Evolutionary conservation across 2,888 invertebrate species (phyloP).

Genomic region (Coenonympha arcania): DNA sequence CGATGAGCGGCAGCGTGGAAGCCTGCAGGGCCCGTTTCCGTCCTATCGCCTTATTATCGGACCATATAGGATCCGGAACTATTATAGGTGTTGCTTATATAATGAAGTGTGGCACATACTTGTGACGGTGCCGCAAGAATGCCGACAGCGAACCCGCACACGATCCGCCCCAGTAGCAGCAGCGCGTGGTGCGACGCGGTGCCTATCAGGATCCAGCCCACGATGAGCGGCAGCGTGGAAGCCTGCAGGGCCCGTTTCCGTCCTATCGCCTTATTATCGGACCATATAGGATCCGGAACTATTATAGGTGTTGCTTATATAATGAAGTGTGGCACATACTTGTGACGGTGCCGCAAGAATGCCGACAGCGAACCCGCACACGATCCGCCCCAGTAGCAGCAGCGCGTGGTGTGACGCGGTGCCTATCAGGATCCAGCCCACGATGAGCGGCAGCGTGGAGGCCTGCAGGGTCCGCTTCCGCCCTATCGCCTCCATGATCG

Average conservation of each 20-base stretch:
- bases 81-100: no score
- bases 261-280: no score
- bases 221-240: slow-evolving; percentile 77
- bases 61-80: no score
- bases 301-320: no score
- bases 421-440: slow-evolving; percentile 80
- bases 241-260: slow-evolving; percentile 78
- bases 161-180: slow-evolving; percentile 77
- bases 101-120: slow-evolving; percentile 56
- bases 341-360: slow-evolving; percentile 82
- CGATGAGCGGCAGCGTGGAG: slow-evolving; percentile 77
- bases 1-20: slow-evolving; percentile 77
- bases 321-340: slow-evolving; percentile 56
- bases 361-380: slow-evolving; percentile 83
- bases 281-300: no score
- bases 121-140: slow-evolving; percentile 82
- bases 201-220: slow-evolving; percentile 80
- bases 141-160: slow-evolving; percentile 83
- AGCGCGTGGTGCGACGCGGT: slow-evolving; percentile 72
- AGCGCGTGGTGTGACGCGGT: slow-evolving; percentile 72
- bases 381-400: slow-evolving; percentile 77
- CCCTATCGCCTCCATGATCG: slow-evolving; percentile 80
- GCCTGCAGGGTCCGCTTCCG: slow-evolving; percentile 78
- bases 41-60: no score
- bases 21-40: slow-evolving; percentile 78